These are phyloP conservation scores for Corythoichthys intestinalis DNA, from an alignment of 2,113 vertebrate species.

Conservation along the genomic window DNA sequence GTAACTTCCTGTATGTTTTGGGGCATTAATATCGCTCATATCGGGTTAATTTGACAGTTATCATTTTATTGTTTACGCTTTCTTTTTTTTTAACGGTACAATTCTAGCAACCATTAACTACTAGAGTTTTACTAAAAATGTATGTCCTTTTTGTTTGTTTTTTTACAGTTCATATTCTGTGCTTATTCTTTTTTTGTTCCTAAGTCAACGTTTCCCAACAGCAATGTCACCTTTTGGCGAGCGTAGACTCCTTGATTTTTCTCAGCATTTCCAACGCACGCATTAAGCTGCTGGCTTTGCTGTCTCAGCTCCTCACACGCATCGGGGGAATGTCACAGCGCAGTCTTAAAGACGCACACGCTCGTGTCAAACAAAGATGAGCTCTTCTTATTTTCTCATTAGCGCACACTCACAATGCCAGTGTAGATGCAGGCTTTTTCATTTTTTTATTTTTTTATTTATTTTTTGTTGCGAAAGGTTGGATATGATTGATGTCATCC, in stretches of 20 bases:
- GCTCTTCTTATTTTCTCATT: constrained; percentile 54
- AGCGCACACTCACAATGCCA: constrained; percentile 41
- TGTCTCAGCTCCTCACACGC: constrained; percentile 55
- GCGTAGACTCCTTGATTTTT: background rate
- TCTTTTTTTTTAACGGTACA: no score
- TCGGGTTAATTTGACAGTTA: no score
- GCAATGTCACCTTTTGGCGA: background rate
- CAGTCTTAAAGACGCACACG: constrained; percentile 31
- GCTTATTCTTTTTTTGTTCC: no score
- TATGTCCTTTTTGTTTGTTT: no score
- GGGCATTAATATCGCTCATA: no score
- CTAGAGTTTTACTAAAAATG: no score
- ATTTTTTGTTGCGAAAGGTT: constrained; percentile 20
- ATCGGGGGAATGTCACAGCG: constrained; percentile 56
- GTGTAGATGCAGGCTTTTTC: constrained; percentile 17
- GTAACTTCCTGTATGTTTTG: no score
- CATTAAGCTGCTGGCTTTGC: constrained; percentile 36
- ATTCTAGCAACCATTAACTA: no score
- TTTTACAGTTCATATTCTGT: no score
- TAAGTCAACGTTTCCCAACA: background rate
- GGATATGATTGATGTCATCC: constrained; percentile 33
- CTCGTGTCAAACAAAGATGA: constrained; percentile 5
- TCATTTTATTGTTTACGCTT: no score
- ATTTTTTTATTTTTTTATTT: background rate
- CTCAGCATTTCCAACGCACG: background rate